Evolutionary conservation across 2,888 invertebrate species (phyloP).

Genomic region (Leptinotarsa tumamoca): DNA sequence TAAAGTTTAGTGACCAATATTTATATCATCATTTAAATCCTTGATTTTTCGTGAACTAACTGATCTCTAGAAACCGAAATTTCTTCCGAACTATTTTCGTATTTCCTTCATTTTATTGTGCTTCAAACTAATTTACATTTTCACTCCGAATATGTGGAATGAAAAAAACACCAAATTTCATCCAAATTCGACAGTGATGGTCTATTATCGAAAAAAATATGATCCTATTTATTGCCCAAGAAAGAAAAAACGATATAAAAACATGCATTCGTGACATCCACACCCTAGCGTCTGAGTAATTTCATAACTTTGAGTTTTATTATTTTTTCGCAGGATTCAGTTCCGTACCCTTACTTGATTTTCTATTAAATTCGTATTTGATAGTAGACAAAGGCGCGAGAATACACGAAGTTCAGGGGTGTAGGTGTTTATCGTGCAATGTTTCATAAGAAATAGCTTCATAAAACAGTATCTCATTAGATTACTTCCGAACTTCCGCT

Average conservation of each 20-base stretch:
- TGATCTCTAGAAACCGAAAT: too few relatives aligned
- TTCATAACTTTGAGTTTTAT: slow-evolving; percentile 5
- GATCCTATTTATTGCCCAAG: neutral
- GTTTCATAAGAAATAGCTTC: slow-evolving; percentile 16
- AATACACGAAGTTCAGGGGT: neutral
- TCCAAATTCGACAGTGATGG: neutral
- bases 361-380: slow-evolving; percentile 9
- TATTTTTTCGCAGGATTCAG: slow-evolving; percentile 4
- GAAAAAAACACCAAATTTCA: neutral
- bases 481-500: slow-evolving; percentile 10
- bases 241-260: neutral
- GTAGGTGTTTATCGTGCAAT: slow-evolving; percentile 14
- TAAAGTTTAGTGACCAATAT: too few relatives aligned
- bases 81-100: neutral
- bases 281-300: neutral
- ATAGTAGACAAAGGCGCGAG: neutral
- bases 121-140: neutral
- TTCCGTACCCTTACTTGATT: slow-evolving; percentile 8
- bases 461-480: slow-evolving; percentile 15
- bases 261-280: neutral
- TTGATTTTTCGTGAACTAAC: too few relatives aligned
- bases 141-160: neutral
- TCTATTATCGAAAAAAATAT: neutral
- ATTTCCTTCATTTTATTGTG: neutral
- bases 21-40: too few relatives aligned